These are phyloP conservation scores for Drosophila austrosaltans DNA, from an alignment of 2,888 invertebrate species.

Conservation along the genomic window DNA sequence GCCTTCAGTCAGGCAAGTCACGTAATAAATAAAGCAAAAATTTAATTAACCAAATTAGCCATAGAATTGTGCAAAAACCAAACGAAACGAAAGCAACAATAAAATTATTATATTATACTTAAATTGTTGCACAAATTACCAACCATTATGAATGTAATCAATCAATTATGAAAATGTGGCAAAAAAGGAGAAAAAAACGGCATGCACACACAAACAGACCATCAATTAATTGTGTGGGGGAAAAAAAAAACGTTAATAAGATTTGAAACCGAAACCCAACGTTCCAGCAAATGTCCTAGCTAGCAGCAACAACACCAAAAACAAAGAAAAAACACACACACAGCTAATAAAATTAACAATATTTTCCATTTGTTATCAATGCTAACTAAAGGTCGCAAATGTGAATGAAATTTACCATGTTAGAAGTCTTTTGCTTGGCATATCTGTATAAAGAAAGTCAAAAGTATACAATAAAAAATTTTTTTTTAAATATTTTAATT, in stretches of 20 bases:
- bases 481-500: too few relatives aligned
- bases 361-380: neutral
- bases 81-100: slow-evolving; percentile 26
- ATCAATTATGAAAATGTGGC: slow-evolving; percentile 54
- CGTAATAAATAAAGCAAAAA: slow-evolving; percentile 70
- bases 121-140: slow-evolving; percentile 44
- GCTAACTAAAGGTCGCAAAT: neutral
- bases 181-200: neutral
- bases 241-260: slow-evolving; percentile 2
- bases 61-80: slow-evolving; percentile 30
- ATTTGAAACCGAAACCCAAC: slow-evolving; percentile 10
- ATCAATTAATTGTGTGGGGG: slow-evolving; percentile 9
- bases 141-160: slow-evolving; percentile 46
- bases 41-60: slow-evolving; percentile 71
- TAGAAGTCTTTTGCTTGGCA: too few relatives aligned
- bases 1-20: slow-evolving; percentile 55
- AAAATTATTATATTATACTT: slow-evolving; percentile 21
- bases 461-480: too few relatives aligned
- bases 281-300: slow-evolving; percentile 8
- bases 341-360: slow-evolving; percentile 4
- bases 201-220: neutral
- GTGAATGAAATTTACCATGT: too few relatives aligned
- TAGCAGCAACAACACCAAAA: neutral
- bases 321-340: neutral
- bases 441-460: too few relatives aligned